Evolutionary conservation across 2,888 invertebrate species (phyloP).

Genomic region (Heliconius hortense): DNA sequence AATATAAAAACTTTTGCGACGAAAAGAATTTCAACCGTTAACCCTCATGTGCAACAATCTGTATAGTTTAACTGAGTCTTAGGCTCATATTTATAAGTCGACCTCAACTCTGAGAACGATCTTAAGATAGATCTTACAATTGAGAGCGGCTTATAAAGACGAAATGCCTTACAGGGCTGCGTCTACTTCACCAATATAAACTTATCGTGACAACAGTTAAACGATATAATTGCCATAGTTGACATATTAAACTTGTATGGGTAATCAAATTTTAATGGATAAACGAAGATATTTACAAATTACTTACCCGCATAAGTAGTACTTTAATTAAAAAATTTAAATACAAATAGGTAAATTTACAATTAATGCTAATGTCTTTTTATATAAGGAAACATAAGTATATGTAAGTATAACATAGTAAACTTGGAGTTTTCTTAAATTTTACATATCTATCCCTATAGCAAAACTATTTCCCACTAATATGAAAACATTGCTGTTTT

Average conservation of each 20-base stretch:
- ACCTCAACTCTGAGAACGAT: no score
- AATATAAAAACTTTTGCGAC: neutral
- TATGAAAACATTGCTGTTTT: neutral
- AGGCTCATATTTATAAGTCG: no score
- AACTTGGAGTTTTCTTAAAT: neutral
- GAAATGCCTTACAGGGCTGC: neutral
- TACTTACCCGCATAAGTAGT: conserved; percentile 13
- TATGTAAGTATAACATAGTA: no score
- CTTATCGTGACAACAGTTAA: conserved; percentile 3
- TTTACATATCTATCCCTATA: neutral
- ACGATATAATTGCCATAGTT: neutral
- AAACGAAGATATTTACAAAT: neutral
- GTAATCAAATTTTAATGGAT: conserved; percentile 8
- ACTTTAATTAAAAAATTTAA: neutral
- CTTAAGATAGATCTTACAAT: no score
- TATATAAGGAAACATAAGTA: no score
- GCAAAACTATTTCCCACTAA: neutral
- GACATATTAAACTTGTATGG: neutral
- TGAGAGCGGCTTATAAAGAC: no score
- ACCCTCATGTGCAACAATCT: neutral
- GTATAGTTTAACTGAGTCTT: neutral
- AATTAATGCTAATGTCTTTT: neutral
- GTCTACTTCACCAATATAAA: neutral
- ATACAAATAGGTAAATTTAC: neutral
- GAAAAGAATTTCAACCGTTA: neutral